A percentile compares a stretch with the other conserved stretches of the same genome.
Evolutionary conservation across 2,113 vertebrate genomes (phyloP).

Genomic region (Dromiciops gliroides): DNA sequence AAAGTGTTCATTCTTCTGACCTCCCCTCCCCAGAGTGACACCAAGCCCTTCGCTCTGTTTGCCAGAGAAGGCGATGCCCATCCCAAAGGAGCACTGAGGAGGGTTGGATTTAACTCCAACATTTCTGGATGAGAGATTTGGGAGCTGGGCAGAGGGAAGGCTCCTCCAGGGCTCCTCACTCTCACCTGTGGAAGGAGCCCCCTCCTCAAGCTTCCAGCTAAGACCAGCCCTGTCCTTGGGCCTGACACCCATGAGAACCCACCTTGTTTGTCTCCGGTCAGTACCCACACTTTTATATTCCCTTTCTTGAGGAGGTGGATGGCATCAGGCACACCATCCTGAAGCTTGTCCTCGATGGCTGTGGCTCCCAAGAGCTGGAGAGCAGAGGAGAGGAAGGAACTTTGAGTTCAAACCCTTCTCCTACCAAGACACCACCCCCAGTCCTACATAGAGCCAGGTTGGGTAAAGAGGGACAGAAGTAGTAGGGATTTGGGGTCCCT

Average conservation of each 20-base stretch:
- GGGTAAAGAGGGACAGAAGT: background rate
- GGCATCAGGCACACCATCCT: constrained; percentile 91
- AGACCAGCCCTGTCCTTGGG: background rate
- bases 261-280: constrained; percentile 98
- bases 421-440: background rate
- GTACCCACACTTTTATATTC: constrained; percentile 94
- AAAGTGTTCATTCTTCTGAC: background rate
- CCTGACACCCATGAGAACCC: constrained; percentile 15
- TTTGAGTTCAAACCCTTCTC: background rate
- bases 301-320: constrained; percentile 90
- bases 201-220: background rate
- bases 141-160: background rate
- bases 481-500: background rate
- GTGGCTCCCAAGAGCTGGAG: constrained; percentile 93
- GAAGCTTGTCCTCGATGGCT: constrained; percentile 94
- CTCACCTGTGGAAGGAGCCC: background rate
- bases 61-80: background rate
- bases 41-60: background rate
- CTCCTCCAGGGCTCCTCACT: background rate
- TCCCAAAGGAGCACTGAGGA: background rate
- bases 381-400: background rate
- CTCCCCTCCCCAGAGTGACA: background rate
- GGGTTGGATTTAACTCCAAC: too few relatives aligned
- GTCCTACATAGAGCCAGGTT: background rate
- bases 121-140: background rate